A percentile compares a stretch with the other conserved stretches of the same genome.
Conservation (phyloP, 2,888 invertebrate genomes). For the Pasiphila rectangulata region DNA sequence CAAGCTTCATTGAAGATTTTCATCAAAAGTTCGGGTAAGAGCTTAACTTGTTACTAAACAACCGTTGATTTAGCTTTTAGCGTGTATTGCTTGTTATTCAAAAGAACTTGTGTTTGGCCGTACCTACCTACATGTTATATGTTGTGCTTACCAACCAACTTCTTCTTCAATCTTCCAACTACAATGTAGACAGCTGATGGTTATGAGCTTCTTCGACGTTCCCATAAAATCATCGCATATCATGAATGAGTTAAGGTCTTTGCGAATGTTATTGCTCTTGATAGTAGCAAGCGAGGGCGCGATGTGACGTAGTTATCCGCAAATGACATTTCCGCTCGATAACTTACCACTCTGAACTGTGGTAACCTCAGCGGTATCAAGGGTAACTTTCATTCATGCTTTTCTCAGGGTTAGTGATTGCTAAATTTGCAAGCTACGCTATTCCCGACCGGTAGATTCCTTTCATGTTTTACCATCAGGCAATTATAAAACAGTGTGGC, state of each 20-base stretch:
- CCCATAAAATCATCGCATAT: slow-evolving; percentile 13
- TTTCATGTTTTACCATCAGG: neutral
- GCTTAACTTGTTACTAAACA: slow-evolving; percentile 4
- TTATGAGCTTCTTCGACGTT: no score
- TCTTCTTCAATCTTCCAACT: neutral
- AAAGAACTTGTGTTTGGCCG: no score
- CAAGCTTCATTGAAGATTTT: slow-evolving; percentile 15
- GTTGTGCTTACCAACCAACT: no score
- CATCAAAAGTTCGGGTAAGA: slow-evolving; percentile 17
- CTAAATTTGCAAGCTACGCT: neutral
- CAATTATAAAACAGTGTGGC: neutral
- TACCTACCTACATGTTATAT: no score
- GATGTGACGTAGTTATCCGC: slow-evolving; percentile 49
- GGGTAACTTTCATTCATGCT: slow-evolving; percentile 23
- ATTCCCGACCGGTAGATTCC: neutral
- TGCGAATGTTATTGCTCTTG: slow-evolving; percentile 35
- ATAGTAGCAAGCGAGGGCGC: slow-evolving; percentile 52
- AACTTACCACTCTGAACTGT: slow-evolving; percentile 38
- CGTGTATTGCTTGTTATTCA: neutral
- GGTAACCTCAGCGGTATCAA: slow-evolving; percentile 25
- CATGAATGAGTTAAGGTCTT: slow-evolving; percentile 9
- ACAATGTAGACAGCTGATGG: no score
- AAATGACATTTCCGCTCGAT: slow-evolving; percentile 74
- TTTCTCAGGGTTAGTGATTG: neutral
- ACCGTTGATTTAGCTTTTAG: neutral